Conservation (phyloP, 35 echinoderm and acorn worm genomes). For the Apostichopus californicus region DNA sequence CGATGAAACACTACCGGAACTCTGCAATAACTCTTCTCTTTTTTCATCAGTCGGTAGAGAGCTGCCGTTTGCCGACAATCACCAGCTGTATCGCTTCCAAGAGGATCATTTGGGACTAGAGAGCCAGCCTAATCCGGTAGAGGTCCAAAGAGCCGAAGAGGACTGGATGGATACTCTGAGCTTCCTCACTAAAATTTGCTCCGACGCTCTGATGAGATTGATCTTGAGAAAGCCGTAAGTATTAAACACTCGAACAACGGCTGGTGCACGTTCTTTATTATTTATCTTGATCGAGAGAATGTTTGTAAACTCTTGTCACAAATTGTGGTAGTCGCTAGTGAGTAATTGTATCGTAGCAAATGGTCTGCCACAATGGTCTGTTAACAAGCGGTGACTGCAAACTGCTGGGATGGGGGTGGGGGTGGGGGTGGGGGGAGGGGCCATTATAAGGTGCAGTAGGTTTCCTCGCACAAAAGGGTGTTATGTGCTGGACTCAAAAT, state of each 20-base stretch:
- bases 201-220: slow-evolving; percentile 98
- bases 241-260: not conserved
- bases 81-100: slow-evolving; percentile 83
- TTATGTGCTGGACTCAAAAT: too few species aligned
- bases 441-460: too few species aligned
- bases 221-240: slow-evolving; percentile 98
- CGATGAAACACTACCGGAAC: not conserved
- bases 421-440: too few species aligned
- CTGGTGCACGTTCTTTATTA: not conserved
- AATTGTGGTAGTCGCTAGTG: not conserved
- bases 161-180: slow-evolving; percentile 77
- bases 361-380: not conserved
- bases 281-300: not conserved
- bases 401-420: too few species aligned
- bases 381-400: too few species aligned
- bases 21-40: not conserved
- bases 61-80: slow-evolving; percentile 87
- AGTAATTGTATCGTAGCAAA: not conserved
- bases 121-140: slow-evolving; percentile 69
- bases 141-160: slow-evolving; percentile 85
- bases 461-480: too few species aligned
- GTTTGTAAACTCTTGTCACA: not conserved
- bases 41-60: slow-evolving; percentile 74
- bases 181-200: slow-evolving; percentile 77
- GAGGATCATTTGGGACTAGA: slow-evolving; percentile 91